Base-by-base conservation (phyloP, 2,113 vertebrate genomes). In the Carlito syrichta region DNA sequence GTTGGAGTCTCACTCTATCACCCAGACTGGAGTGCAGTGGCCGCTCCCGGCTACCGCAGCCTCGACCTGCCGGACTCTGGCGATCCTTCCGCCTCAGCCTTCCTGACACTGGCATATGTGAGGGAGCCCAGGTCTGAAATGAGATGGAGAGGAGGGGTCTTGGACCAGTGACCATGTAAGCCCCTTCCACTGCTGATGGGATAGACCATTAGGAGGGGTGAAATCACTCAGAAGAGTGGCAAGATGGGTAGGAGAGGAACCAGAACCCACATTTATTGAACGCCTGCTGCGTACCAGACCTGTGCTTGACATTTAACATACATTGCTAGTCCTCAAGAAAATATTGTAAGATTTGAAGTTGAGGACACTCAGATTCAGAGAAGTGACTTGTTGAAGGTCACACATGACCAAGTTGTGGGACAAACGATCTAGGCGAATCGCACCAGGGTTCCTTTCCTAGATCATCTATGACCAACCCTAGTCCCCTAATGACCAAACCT, bases 291-390 rank as follows among this genome's bases (percentile, higher is more conserved):
- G 88, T 45, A 48, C 48, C 54, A 54, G 78, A 32, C 52, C 30
- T 60, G 14, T 8, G 40, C 25, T 27, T 93, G 86, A 60, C 73
- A 50, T 62, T 78, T 87, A 79, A 58, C 63, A 68, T 32, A 32
- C 23, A 79, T 27, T 2, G 0, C 13, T 84, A 79, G 89, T 48
- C 81, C 89, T 94, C 73, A 89, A 45, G 78, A 81, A 94, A 92
- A 92, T 66, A 63, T 23, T 38, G 6, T n/a, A 76, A 63, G 84
- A 78, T 78, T 85, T 84, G 85, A 60, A 68, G 71, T 23, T 78
- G 81, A 92, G 22, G 87, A 95, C 94, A 97, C 69, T 94, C 86
- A 78, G 52, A 83, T 69, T 82, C 87, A 78, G 54, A 82, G 92
- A 94, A 50, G 38, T 69, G 79, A 62, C 43, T 96, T 60, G 82